Evolutionary conservation across 2,888 invertebrate species (phyloP).

Genomic region (Coelopa pilipes): DNA sequence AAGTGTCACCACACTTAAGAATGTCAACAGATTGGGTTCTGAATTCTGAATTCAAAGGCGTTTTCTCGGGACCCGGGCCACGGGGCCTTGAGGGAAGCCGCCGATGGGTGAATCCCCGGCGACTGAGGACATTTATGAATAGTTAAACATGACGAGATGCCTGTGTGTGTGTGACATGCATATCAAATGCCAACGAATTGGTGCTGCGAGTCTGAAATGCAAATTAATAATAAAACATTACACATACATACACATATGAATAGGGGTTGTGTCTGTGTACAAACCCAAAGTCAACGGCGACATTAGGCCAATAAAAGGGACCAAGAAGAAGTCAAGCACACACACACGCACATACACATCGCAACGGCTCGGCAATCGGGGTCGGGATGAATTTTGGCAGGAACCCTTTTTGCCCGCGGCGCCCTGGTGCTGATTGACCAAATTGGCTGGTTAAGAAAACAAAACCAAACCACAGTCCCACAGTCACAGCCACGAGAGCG

Average conservation of each 20-base stretch:
- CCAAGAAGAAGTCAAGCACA: not conserved
- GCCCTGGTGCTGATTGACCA: constrained; percentile 27
- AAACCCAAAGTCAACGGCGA: constrained; percentile 21
- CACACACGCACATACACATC: not conserved
- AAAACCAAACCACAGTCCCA: not conserved
- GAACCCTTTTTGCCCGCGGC: constrained; percentile 30
- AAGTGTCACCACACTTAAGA: constrained; percentile 15
- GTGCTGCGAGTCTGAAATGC: constrained; percentile 22
- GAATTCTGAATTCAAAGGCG: not conserved
- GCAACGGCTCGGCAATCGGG: not conserved
- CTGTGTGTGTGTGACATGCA: constrained; percentile 24
- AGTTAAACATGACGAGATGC: not conserved
- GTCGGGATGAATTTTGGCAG: not conserved
- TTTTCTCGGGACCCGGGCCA: not conserved
- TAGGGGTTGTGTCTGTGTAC: too few relatives aligned
- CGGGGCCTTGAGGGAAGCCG: not conserved
- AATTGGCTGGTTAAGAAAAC: constrained; percentile 13
- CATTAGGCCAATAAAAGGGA: constrained; percentile 1
- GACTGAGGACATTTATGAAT: not conserved
- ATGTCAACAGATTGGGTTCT: constrained; percentile 20
- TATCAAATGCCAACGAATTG: constrained; percentile 2
- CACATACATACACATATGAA: too few relatives aligned
- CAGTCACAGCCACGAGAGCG: too few relatives aligned
- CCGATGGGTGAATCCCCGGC: too few relatives aligned
- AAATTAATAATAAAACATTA: constrained; percentile 30